Base-by-base conservation (phyloP, 2,113 vertebrate genomes). In the Gavia stellata region DNA sequence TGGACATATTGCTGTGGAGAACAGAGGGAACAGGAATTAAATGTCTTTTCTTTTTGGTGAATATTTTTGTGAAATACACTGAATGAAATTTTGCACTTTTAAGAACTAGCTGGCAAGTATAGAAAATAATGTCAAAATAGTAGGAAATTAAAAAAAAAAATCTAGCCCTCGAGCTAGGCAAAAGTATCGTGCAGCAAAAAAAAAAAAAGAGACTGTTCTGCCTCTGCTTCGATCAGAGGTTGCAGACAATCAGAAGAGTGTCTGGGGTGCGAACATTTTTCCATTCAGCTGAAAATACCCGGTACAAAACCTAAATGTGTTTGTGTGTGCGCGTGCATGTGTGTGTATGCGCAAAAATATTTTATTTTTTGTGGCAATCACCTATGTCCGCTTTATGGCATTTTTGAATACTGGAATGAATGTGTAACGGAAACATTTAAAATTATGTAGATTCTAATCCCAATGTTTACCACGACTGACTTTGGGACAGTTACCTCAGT, bases 401-500 rank as follows among this genome's bases (percentile, higher is more conserved):
- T 74, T 17, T 86, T 88, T 88, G 53, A 96, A 95, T 50, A 36
- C 15, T 68, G 49, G 59, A 96, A 86, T 79, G 59, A 95, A 94
- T 85, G 67, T 14, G 4, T 59, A 63, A 80, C 4, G 10, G 74
- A 92, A 97, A 78, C 67, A 80, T 96, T 90, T 95, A 70, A 84
- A 79, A 67, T 93, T 87, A 58, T 47, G 58, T 44, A 86, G 84
- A 86, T 94, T 95, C 45, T 84, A 88, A 94, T 87, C 74, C 53
- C 55, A 83, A 38, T 81, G 34, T 94, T 96, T 97, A 36, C 74
- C 59, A 71, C 3, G 12, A 66, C 23, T 88, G 88, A 79, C 85
- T 96, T 53, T 82, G 86, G 83, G 88, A 86, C 44, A 79, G 94
- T 81, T 87, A 90, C 93, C 87, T 96, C 93, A 95, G 44, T 92